These are phyloP conservation scores for Heliconius hortense DNA, from an alignment of 2,888 invertebrate genomes.

Conservation along the genomic window DNA sequence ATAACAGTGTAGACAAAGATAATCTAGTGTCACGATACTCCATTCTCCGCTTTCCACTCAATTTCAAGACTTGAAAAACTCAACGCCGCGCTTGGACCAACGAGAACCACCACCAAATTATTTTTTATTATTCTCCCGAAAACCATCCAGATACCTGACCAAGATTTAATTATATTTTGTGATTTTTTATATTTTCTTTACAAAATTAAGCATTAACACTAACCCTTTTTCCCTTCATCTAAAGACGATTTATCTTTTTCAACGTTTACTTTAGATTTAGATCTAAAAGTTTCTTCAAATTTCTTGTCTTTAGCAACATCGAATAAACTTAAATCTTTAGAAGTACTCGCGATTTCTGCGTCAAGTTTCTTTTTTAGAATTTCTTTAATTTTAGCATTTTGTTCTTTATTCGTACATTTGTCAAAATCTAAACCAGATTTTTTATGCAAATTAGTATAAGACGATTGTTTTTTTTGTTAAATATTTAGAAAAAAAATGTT, in stretches of 20 bases:
- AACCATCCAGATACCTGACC: too few species aligned
- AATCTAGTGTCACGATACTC: too few species aligned
- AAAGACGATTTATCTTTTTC: neutral
- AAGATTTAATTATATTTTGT: too few species aligned
- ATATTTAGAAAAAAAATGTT: neutral
- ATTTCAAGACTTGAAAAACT: too few species aligned
- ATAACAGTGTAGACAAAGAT: too few species aligned
- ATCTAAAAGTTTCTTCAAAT: neutral
- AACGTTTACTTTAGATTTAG: neutral
- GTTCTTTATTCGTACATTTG: neutral
- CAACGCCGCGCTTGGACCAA: too few species aligned
- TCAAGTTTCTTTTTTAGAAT: slow-evolving; percentile 1
- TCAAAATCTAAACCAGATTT: neutral
- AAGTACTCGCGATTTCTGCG: neutral
- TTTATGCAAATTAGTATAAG: neutral
- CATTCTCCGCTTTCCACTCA: too few species aligned
- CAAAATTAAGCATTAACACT: neutral
- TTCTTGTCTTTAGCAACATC: neutral
- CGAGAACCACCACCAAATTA: too few species aligned
- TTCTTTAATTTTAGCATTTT: slow-evolving; percentile 5
- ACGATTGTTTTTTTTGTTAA: neutral
- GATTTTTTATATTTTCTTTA: too few species aligned
- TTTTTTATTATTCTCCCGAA: too few species aligned
- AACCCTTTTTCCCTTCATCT: slow-evolving; percentile 9
- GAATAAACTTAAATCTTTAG: neutral